Evolutionary conservation across 2,888 invertebrate species (phyloP), one percentile per base, ranked within the genome.

Genomic region (Caenorhabditis panamensis): DNA sequence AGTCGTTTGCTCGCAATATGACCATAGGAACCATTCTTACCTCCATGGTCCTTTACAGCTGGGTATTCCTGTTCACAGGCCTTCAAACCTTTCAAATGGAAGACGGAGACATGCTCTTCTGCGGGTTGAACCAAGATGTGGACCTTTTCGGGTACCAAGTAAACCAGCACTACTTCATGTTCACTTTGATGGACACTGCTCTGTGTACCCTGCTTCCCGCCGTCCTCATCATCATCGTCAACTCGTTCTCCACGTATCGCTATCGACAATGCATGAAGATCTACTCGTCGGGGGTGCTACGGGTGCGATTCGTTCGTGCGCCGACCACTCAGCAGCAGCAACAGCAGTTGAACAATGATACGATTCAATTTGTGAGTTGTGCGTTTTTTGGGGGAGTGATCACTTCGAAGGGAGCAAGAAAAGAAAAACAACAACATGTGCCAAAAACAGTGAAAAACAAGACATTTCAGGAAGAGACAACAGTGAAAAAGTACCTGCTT

Each of bases 211-310:
- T 89, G 8, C 64, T 89, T 3, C 90, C 90, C 0, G 86, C 89
- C 9, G 69, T 90, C 44, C 69, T 90, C 49, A 89, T 90, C 54
- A 86, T 90, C 79, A 79, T 90, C 24, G 89, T 90, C 54, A 90
- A 90, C 83, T 62, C 82, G 5, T 83, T 89, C 77, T 86, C 87
- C 72, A 90, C 86, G 49, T 87, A 84, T 62, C 83, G 90, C 51
- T 89, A 89, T 76, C 86, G 88, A 0, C 89, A 90, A 82, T 90
- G 90, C 81, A 90, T 90, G 90, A 88, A 88, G 67, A 84, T 90
- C 79, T 90, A 90, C 77, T 85, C 89, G 6, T 87, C 88, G 9
- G 90, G 90, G 8, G 84, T 90, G 44, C 82, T 90, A 5, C 73
- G 88, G 16, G 90, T 90, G n/a, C 85, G 89, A 16, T 89, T 89